Base-by-base conservation (phyloP, 2,797 vertebrate genomes). In the Anas acuta region DNA sequence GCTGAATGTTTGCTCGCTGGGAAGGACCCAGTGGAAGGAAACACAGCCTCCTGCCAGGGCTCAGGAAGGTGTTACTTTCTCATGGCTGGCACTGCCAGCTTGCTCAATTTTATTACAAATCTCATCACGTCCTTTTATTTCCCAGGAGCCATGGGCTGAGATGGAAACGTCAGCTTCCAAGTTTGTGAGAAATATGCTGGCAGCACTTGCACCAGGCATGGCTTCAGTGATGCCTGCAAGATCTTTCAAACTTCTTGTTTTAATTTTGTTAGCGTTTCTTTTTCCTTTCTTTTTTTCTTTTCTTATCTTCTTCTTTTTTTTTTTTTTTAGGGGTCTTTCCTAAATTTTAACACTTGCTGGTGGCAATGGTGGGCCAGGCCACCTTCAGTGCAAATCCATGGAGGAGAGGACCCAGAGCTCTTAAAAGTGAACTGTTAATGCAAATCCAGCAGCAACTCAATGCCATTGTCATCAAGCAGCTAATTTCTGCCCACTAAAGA, bases 1-100 rank as follows among this genome's bases (percentile, higher is more conserved):
- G 77, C 47, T 51, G 69, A 94, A 94, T 84, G 92, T 94, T 96
- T 96, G 92, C 85, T 84, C 66, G 75, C 87, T 69, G 69, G 92
- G 91, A 89, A 89, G 94, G 91, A 73, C 73, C 78, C 73, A 53
- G 79, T 58, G 78, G 91, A 93, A 96, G 83, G 91, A 91, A 92
- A 93, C 69, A 92, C 78, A 87, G 57, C 86, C 66, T 81, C 58
- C 86, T 95, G 94, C 94, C 91, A 91, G 84, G 82, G 71, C 43
- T 75, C 69, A n/a, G 41, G 87, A 83, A 92, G 73, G 85, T 90
- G 95, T 69, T 75, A 76, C 85, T 84, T 96, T 80, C 87, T 84
- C 91, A 54, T 58, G 91, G 85, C 43, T 84, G 91, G 78, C 86
- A 83, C 70, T 81, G 79, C 93, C 93, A 96, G 58, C 87, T 89